Evolutionary conservation across 2,113 vertebrate genomes (phyloP), one percentile per base, ranked within the genome.

Genomic region (Saguinus imperator): DNA sequence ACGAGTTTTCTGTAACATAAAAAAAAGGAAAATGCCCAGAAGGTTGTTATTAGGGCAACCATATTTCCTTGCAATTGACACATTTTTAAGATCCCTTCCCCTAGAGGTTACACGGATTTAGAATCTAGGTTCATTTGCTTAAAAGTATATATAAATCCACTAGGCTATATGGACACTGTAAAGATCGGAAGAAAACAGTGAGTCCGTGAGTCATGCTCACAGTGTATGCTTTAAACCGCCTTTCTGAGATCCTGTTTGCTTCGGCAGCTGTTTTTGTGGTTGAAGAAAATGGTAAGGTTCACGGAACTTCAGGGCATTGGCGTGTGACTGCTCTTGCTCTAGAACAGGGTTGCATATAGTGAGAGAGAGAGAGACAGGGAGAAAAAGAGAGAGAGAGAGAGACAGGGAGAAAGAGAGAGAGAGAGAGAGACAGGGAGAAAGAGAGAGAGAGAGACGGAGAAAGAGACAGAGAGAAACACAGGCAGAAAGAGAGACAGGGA

Each of bases 41-140:
- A 21, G 89, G 81, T 87, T 57, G 68, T 98, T 96, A 96, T 97
- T 93, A 97, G 97, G 97, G 97, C 95, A 98, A 98, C 96, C 1
- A n/a, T n/a, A n/a, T n/a, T n/a, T n/a, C n/a, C n/a, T n/a, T n/a
- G n/a, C n/a, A n/a, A n/a, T n/a, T n/a, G n/a, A n/a, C n/a, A n/a
- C n/a, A n/a, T n/a, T n/a, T n/a, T n/a, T n/a, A n/a, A n/a, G n/a
- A n/a, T n/a, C n/a, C n/a, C n/a, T n/a, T n/a, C n/a, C n/a, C n/a
- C n/a, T n/a, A n/a, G n/a, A n/a, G n/a, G n/a, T n/a, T n/a, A n/a
- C n/a, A n/a, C n/a, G n/a, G n/a, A n/a, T n/a, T n/a, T n/a, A 76
- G 96, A 89, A 86, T 23, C 52, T 85, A 85, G 91, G 43, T 50
- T 83, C 64, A 61, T 82, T 98, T 75, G 81, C 73, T 81, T 55